A percentile compares a stretch with the other conserved stretches of the same genome.
Conservation (phyloP, 1,140 invertebrate species). For the Arion vulgaris region DNA sequence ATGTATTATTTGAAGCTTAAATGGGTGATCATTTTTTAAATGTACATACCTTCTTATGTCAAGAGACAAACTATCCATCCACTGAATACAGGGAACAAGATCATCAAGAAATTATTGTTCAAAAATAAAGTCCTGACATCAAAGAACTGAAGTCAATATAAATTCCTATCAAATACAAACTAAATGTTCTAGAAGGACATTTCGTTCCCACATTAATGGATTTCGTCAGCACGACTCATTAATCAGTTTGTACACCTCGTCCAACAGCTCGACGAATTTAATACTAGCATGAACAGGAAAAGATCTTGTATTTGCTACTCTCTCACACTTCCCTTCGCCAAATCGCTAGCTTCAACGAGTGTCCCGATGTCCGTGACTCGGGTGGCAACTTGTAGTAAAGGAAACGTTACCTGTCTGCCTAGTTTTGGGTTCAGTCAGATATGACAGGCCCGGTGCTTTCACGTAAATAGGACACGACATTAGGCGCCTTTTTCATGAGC, state of each 20-base stretch:
- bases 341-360: not conserved
- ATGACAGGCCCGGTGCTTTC: not conserved
- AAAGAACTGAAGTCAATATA: not conserved
- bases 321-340: not conserved
- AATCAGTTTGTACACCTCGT: constrained; percentile 4
- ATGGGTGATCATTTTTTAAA: not conserved
- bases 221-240: constrained; percentile 14
- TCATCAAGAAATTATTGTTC: not conserved
- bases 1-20: not conserved
- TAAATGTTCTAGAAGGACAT: not conserved
- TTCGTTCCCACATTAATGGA: not conserved
- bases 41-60: not conserved
- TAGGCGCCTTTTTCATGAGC: not conserved
- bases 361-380: not conserved
- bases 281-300: not conserved
- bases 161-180: not conserved
- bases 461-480: not conserved
- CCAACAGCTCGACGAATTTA: not conserved
- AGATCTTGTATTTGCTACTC: not conserved
- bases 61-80: not conserved
- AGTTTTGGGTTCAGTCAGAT: not conserved
- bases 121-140: not conserved
- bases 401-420: not conserved
- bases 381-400: not conserved
- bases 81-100: no score